Evolutionary conservation across 2,113 vertebrate species (phyloP), one percentile per base, ranked within the genome.

Genomic region (Nipponia nippon): DNA sequence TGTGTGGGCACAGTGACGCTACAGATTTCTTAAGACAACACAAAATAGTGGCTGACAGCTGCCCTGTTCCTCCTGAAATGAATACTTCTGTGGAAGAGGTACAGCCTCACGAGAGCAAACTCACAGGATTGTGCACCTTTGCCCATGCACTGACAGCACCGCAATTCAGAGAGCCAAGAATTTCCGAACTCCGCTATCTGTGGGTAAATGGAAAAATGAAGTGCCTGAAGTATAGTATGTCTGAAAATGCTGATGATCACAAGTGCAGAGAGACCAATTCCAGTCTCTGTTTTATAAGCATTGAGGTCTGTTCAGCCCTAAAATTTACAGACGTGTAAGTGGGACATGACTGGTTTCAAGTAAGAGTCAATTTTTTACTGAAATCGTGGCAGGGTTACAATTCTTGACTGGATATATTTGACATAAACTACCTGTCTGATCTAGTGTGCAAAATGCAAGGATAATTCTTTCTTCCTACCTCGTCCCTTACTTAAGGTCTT

Each of bases 21-120:
- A 84, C 65, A 38, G n/a, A 84, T 70, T 91, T 76, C 66, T 95
- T 46, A 75, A 91, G 86, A 62, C 83, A 87, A 36, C 62, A 87
- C 83, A 82, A 46, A 95, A 89, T 29, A 83, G 77, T 53, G 69
- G 77, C 80, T 89, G 95, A 79, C 80, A 92, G 91, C 92, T 91
- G 91, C 66, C 83, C 86, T 47, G 56, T 1, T 91, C 87, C 84
- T 90, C 70, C 93, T 49, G 70, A 81, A 94, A 75, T 15, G 6
- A 67, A 56, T 81, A 44, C 19, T 83, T 50, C 63, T 29, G 12
- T 6, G 70, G 94, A 61, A 87, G 62, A 75, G 2, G 1, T 12
- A 21, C 10, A 59, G 58, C 87, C 66, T 49, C 52, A 34, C 8
- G 27, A 69, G 26, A 83, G 71, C 58, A 73, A 47, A 53, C 55